Evolutionary conservation across 1,140 invertebrate genomes (phyloP).

Genomic region (Ditylenchus dipsaci): DNA sequence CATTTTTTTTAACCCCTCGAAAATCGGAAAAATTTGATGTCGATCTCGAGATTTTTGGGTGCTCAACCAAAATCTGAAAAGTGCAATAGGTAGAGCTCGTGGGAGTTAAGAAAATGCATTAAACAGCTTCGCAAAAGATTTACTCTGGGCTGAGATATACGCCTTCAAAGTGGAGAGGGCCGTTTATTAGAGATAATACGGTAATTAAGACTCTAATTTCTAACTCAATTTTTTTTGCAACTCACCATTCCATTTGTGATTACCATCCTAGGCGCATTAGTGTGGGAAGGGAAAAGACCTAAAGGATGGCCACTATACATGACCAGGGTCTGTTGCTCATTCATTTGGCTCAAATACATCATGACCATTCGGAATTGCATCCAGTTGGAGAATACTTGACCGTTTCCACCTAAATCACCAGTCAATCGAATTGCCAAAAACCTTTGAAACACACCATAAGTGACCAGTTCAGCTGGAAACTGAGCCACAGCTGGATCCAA

Average conservation of each 20-base stretch:
- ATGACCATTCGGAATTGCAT: conserved; percentile 69
- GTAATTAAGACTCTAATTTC: no score
- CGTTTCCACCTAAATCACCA: conserved; percentile 69
- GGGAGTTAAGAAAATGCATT: conserved; percentile 49
- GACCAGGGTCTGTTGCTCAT: conserved; percentile 66
- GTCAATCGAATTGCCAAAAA: conserved; percentile 47
- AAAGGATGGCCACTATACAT: conserved; percentile 70
- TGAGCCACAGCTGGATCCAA: conserved; percentile 62
- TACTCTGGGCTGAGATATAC: no score
- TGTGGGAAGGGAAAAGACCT: conserved; percentile 65
- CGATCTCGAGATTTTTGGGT: no score
- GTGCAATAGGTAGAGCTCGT: no score
- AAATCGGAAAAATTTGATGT: no score
- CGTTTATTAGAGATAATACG: not conserved
- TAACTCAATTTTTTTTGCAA: no score
- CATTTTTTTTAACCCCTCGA: no score
- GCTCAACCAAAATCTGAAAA: no score
- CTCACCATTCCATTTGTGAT: conserved; percentile 70
- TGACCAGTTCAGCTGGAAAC: conserved; percentile 64
- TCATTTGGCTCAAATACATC: conserved; percentile 66
- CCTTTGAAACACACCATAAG: conserved; percentile 3
- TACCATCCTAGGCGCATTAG: conserved; percentile 64
- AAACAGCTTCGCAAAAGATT: no score
- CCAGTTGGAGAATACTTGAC: conserved; percentile 71
- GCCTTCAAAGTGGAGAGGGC: no score